Percentiles rank a stretch among this genome's conserved stretches.
Conservation (phyloP, 2,888 invertebrate species). For the Athrips mouffetella region DNA sequence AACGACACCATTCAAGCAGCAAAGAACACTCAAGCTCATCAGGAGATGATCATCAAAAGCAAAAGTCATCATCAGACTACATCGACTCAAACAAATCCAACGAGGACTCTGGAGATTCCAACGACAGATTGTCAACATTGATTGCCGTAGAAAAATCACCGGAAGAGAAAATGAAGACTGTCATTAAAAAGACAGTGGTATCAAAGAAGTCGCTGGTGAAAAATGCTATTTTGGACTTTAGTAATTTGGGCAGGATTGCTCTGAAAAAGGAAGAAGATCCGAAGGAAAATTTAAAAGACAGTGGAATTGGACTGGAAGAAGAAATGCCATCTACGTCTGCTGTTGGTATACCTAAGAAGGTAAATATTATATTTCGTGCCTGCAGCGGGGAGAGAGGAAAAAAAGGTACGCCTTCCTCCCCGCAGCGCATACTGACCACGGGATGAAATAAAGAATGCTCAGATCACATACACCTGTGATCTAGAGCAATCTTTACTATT, state of each 20-base stretch:
- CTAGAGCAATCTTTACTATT: no score
- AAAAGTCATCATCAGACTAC: slow-evolving; percentile 61
- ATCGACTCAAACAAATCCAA: slow-evolving; percentile 67
- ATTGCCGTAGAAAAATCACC: slow-evolving; percentile 63
- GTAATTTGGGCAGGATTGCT: slow-evolving; percentile 50
- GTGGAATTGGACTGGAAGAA: slow-evolving; percentile 61
- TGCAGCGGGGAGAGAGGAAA: no score
- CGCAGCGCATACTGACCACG: no score
- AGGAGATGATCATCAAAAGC: slow-evolving; percentile 67
- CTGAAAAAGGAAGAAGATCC: slow-evolving; percentile 45
- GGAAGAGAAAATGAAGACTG: slow-evolving; percentile 65
- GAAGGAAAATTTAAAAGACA: slow-evolving; percentile 66
- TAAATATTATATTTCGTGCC: slow-evolving; percentile 27
- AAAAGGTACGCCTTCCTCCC: no score
- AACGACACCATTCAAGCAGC: slow-evolving; percentile 80
- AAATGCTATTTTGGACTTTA: slow-evolving; percentile 62
- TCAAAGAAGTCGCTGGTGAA: slow-evolving; percentile 62
- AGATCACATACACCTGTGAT: no score
- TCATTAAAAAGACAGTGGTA: slow-evolving; percentile 61
- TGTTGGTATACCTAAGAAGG: slow-evolving; percentile 56
- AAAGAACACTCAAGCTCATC: slow-evolving; percentile 73
- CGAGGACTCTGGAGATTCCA: slow-evolving; percentile 65
- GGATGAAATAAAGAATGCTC: no score
- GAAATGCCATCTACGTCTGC: slow-evolving; percentile 45
- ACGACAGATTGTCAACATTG: slow-evolving; percentile 54